These are phyloP conservation scores for Catocala nupta DNA, from an alignment of 2,888 invertebrate genomes.

Conservation along the genomic window DNA sequence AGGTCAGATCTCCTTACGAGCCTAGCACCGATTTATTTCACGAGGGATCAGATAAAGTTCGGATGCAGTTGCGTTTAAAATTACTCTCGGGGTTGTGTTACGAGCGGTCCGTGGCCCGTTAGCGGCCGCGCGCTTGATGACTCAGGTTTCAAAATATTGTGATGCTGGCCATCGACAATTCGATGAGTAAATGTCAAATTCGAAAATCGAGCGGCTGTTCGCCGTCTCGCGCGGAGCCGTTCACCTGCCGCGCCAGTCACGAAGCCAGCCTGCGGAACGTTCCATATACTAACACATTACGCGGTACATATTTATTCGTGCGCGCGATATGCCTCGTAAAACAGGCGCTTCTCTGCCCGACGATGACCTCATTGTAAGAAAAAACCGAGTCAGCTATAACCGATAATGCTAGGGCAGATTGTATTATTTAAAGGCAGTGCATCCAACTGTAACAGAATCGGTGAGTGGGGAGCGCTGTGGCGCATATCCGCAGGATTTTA, in stretches of 20 bases:
- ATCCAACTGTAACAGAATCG: slow-evolving; percentile 61
- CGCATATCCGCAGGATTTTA: slow-evolving; percentile 54
- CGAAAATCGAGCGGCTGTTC: slow-evolving; percentile 60
- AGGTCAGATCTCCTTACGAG: slow-evolving; percentile 71
- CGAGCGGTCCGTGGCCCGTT: slow-evolving; percentile 57
- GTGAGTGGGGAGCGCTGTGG: slow-evolving; percentile 57
- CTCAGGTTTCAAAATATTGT: slow-evolving; percentile 81
- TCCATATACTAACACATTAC: slow-evolving; percentile 64
- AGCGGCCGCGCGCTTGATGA: slow-evolving; percentile 54
- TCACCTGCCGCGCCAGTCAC: slow-evolving; percentile 70
- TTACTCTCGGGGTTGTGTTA: slow-evolving; percentile 67
- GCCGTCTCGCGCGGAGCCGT: slow-evolving; percentile 50
- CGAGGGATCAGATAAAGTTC: slow-evolving; percentile 75
- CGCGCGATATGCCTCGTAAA: slow-evolving; percentile 72
- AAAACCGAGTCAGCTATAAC: slow-evolving; percentile 60
- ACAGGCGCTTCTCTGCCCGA: slow-evolving; percentile 64
- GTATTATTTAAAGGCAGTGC: slow-evolving; percentile 60
- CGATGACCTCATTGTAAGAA: slow-evolving; percentile 78
- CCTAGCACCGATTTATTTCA: slow-evolving; percentile 76
- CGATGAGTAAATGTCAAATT: slow-evolving; percentile 65
- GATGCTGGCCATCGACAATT: slow-evolving; percentile 60
- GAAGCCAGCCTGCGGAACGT: slow-evolving; percentile 68
- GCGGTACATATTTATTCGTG: slow-evolving; percentile 63
- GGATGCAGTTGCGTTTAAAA: slow-evolving; percentile 69
- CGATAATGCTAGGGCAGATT: slow-evolving; percentile 56